phyloP scores from a whole-genome alignment of 2,797 vertebrate species.

The Chelon labrosus region DNA sequence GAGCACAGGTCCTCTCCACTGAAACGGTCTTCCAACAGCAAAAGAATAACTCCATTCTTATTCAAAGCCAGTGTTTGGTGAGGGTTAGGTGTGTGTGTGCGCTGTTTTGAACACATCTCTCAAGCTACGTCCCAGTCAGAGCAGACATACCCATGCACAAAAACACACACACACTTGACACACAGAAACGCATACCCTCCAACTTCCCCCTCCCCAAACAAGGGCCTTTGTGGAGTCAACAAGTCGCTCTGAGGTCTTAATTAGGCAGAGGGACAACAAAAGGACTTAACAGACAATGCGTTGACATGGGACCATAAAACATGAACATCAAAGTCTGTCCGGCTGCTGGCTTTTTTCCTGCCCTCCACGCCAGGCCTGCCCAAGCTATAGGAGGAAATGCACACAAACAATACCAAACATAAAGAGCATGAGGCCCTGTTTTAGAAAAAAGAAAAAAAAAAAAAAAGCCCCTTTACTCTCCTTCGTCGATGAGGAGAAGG shows the following conservation, averaged over 20 bases:
- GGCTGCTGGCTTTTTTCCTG: constrained; percentile 62
- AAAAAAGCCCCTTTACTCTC: constrained; percentile 20
- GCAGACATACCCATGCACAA: constrained; percentile 46
- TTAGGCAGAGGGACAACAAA: constrained; percentile 82
- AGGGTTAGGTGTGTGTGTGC: background rate
- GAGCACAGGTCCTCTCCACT: constrained; percentile 35
- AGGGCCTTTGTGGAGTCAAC: constrained; percentile 80
- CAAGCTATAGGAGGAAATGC: constrained; percentile 72
- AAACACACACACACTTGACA: constrained; percentile 45
- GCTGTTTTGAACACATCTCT: constrained; percentile 64
- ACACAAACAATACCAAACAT: constrained; percentile 76
- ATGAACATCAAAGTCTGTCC: constrained; percentile 79
- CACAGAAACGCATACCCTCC: constrained; percentile 42
- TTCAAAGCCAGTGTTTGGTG: constrained; percentile 36
- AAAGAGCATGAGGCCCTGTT: constrained; percentile 61
- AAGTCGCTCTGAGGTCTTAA: constrained; percentile 84
- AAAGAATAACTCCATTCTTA: constrained; percentile 55
- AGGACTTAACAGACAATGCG: constrained; percentile 76
- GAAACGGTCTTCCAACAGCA: constrained; percentile 29
- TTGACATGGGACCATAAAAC: constrained; percentile 80
- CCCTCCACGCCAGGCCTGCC: constrained; percentile 43
- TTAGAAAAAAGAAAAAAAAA: background rate
- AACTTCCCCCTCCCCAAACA: constrained; percentile 52
- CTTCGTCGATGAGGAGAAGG: constrained; percentile 39
- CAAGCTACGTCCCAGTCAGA: constrained; percentile 46